These are phyloP conservation scores for Bombus ignitus DNA, from an alignment of 1,140 invertebrate species.

Conservation along the genomic window DNA sequence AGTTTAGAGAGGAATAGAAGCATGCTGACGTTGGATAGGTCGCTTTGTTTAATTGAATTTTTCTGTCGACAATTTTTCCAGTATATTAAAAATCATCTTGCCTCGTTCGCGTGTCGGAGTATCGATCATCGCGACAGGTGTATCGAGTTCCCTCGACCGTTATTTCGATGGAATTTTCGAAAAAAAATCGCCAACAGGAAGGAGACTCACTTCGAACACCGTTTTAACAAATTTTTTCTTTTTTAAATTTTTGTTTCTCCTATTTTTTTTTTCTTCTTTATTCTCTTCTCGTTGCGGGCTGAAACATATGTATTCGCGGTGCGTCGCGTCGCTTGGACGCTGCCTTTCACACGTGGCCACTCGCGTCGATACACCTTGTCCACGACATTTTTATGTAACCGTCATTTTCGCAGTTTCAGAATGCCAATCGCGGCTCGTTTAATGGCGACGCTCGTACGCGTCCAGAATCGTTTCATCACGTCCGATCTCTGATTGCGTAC, in stretches of 20 bases:
- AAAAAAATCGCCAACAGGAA: neutral
- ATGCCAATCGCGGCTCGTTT: neutral
- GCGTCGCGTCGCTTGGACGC: neutral
- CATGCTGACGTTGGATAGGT: neutral
- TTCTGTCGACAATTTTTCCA: neutral
- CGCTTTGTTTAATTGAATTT: neutral
- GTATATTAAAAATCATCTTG: constrained; percentile 14
- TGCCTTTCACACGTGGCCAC: neutral
- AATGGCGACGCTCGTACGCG: constrained; percentile 10
- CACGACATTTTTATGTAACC: constrained; percentile 14
- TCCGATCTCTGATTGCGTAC: neutral
- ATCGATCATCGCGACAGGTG: neutral
- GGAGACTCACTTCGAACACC: neutral
- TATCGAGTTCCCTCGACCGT: neutral
- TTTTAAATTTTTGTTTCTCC: neutral
- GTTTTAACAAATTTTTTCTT: neutral
- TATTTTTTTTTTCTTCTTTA: neutral
- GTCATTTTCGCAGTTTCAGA: constrained; percentile 1
- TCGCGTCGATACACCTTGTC: neutral
- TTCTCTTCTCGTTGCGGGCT: neutral
- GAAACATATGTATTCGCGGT: constrained; percentile 1
- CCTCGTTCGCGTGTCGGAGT: neutral
- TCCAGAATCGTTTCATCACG: constrained; percentile 12
- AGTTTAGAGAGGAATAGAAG: neutral
- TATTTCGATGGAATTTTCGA: neutral